Evolutionary conservation across 35 echinoderm and acorn worm species (phyloP), one percentile per base, ranked within the genome.

Genomic region (Nesometra sesokonis): DNA sequence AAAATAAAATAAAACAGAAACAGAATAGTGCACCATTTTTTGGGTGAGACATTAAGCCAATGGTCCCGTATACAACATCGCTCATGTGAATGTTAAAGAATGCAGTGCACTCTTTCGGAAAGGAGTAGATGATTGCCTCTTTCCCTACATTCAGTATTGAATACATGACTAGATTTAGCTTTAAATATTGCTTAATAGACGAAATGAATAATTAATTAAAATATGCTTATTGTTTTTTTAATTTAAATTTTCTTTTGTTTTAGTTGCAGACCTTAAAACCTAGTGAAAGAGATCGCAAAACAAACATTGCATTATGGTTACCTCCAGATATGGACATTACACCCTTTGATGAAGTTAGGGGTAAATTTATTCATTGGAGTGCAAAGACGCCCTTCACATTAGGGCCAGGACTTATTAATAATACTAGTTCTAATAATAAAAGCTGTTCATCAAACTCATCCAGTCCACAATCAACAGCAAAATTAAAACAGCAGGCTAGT

Each of bases 351-450:
- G n/a, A 83, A 0, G n/a, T 83, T 11, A 83, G 11, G 17, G 81
- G 81, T 5, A 83, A 39, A 83, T 83, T 37, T 83, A 37, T 83
- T 37, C 81, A 83, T n/a, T 37, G 81, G n/a, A 83, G 37, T 29
- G 9, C 81, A 11, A 83, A 83, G 32, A 83, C 81, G 3, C 81
- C 81, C 5, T 83, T 83, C 30, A 37, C 35, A 37, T 23, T 83
- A 17, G 35, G 81, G 17, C 33, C 37, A 33, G 35, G 79, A 67
- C 23, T 67, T 19, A 27, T 3, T 27, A 19, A 1, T 83, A 30
- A 17, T 37, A 37, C 9, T 21, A 34, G 80, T 5, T n/a, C n/a
- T 15, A 81, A 35, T 34, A 35, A 33, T 11, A 38, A 39, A 83
- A 83, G 30, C n/a, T 35, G 15, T 35, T 35, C 9, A 38, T 30